A percentile compares a stretch with the other conserved stretches of the same genome.
These are phyloP conservation scores for Cataglyphis cursor DNA, from an alignment of 2,888 invertebrate genomes.

Conservation along the genomic window DNA sequence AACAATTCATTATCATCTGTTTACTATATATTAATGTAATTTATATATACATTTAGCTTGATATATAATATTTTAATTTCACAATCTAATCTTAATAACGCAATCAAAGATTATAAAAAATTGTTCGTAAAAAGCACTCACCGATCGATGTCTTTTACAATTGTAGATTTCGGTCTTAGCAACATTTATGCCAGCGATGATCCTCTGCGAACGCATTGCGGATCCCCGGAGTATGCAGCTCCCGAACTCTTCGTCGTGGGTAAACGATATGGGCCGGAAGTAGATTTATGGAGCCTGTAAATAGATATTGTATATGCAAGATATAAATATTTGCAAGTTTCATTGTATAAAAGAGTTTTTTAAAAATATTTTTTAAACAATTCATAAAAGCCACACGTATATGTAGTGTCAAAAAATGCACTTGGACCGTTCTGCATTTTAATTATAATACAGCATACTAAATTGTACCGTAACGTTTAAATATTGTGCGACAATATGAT, in stretches of 20 bases:
- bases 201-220: slow-evolving; percentile 92
- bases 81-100: slow-evolving; percentile 3
- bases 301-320: slow-evolving; percentile 75
- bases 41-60: neutral
- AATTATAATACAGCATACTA: neutral
- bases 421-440: neutral
- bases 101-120: neutral
- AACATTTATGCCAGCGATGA: slow-evolving; percentile 89
- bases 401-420: neutral
- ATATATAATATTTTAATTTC: neutral
- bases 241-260: slow-evolving; percentile 92
- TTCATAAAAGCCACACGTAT: neutral
- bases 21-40: slow-evolving; percentile 1
- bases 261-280: slow-evolving; percentile 91
- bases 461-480: slow-evolving; percentile 53
- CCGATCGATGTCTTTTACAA: slow-evolving; percentile 44
- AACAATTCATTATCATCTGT: neutral
- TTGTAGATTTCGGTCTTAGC: slow-evolving; percentile 91
- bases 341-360: neutral
- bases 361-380: neutral
- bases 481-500: slow-evolving; percentile 15
- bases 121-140: neutral
- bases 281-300: slow-evolving; percentile 93
- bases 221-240: slow-evolving; percentile 93
- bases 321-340: neutral